Evolutionary conservation across 2,113 vertebrate species (phyloP), one percentile per base, ranked within the genome.

Genomic region (Solea solea): DNA sequence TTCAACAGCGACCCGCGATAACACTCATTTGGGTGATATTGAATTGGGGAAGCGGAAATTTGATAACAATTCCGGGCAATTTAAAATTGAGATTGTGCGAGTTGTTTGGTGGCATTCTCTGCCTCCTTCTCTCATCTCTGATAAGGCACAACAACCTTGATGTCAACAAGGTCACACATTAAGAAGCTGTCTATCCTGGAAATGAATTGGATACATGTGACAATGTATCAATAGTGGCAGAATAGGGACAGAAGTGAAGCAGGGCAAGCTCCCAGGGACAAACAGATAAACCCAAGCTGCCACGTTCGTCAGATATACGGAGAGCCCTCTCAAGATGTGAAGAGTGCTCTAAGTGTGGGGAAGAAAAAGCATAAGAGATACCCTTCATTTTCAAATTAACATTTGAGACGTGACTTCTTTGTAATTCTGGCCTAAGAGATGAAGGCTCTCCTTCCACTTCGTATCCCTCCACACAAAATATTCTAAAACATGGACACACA

Each of bases 21-120:
- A 74, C 60, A 46, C 46, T 67, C 21, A 51, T 74, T 85, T 84
- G 83, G 89, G 68, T 86, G 72, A 89, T 87, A 89, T 79, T 75
- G 73, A 86, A 86, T 84, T 51, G 71, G 65, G 66, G 78, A 83
- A 62, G 56, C 76, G 62, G 34, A 83, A 82, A 85, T 89, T 78
- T 86, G 58, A 89, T 80, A 79, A 86, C 86, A 85, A 77, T 84
- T 84, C 80, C 63, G 55, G 66, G 4, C 78, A 81, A 84, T 90
- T 87, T 69, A 80, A 90, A 87, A 87, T 80, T 14, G 14, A 78
- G 62, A 73, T 52, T 59, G 63, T 16, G 42, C 46, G 40, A 64
- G 42, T 57, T 56, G 42, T 59, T 12, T 48, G 49, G 41, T 53
- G 49, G 54, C 74, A 64, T 78, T 65, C 66, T 42, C 57, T 40